Evolutionary conservation across 2,113 vertebrate genomes (phyloP).

Genomic region (Elephas maximus): DNA sequence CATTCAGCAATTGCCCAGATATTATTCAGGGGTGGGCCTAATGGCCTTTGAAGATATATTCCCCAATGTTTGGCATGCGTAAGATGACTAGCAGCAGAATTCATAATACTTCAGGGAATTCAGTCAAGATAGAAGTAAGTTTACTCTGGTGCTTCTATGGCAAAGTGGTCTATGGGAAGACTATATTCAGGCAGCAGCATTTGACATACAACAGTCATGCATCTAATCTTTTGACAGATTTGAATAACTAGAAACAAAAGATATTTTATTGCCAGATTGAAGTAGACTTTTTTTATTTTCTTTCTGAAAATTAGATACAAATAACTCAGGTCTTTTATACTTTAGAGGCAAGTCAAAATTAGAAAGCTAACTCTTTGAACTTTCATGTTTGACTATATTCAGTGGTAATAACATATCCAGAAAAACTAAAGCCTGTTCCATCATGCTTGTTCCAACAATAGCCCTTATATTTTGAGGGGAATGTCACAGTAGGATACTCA

Average conservation of each 20-base stretch:
- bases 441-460: not conserved
- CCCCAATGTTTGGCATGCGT: not conserved
- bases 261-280: not conserved
- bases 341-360: not conserved
- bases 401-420: not conserved
- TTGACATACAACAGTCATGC: too few species aligned
- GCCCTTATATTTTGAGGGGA: not conserved
- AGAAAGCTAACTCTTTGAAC: not conserved
- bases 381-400: not conserved
- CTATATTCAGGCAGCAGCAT: not conserved
- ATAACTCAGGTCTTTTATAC: not conserved
- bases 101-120: not conserved
- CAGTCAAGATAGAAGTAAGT: not conserved
- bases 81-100: not conserved
- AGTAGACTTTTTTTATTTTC: not conserved
- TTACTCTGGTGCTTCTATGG: not conserved
- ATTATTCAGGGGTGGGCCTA: not conserved
- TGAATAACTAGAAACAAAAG: not conserved
- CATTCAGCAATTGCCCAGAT: not conserved
- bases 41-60: slow-evolving; percentile 1
- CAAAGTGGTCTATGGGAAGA: not conserved
- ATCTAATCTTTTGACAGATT: not conserved
- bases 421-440: not conserved
- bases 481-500: not conserved
- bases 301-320: not conserved